Conservation (phyloP, 2,113 vertebrate genomes). For the Azemiops feae region DNA sequence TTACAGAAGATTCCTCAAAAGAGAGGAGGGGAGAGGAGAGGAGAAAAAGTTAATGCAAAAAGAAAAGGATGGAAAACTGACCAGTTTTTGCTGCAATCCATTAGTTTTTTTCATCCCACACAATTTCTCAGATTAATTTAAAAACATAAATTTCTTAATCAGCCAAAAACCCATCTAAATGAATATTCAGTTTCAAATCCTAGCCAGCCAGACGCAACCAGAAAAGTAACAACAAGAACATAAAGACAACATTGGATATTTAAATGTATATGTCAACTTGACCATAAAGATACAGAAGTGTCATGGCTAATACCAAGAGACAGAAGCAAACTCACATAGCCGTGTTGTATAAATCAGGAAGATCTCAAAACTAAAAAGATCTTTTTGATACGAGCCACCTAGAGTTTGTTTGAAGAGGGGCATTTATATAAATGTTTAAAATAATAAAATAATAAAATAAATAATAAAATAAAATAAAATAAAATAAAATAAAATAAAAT, state of each 20-base stretch:
- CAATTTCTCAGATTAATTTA: neutral
- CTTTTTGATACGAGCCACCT: neutral
- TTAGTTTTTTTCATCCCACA: neutral
- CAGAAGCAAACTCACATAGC: neutral
- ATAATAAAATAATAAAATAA: no score
- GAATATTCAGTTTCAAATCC: neutral
- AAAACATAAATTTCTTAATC: neutral
- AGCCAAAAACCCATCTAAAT: neutral
- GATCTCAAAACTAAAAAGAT: neutral
- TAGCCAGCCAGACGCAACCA: no score
- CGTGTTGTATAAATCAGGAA: neutral
- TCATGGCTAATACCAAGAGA: neutral
- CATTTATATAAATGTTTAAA: neutral
- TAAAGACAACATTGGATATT: neutral
- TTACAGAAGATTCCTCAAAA: neutral
- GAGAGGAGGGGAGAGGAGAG: neutral
- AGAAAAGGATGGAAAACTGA: neutral
- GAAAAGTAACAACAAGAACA: neutral
- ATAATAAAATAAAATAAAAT: no score
- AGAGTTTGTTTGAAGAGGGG: neutral
- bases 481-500: no score
- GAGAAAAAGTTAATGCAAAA: neutral
- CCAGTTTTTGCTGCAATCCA: neutral
- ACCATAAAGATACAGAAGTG: neutral
- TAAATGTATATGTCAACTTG: neutral